phyloP scores from a whole-genome alignment of 2,113 vertebrate species.

The Fregata magnificens region DNA sequence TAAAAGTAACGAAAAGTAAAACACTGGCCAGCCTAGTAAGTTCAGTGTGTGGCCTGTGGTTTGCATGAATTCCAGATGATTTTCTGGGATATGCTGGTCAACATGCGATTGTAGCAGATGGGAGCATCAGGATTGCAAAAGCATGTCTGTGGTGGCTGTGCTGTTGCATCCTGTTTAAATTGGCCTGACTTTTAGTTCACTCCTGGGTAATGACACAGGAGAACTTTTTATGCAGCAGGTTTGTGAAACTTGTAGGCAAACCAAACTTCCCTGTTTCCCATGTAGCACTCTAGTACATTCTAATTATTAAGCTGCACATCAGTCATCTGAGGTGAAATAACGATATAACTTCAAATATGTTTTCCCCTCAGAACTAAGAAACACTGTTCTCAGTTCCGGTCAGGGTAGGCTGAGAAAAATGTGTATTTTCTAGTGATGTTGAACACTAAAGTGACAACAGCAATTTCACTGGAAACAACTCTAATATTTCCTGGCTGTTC shows the following conservation, averaged over 20 bases:
- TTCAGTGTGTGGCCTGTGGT: background rate
- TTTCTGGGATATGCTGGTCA: background rate
- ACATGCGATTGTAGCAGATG: background rate
- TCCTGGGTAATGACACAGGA: background rate
- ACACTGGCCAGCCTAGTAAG: background rate
- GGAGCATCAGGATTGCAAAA: background rate
- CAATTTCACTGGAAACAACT: background rate
- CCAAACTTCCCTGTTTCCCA: background rate
- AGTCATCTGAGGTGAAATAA: background rate
- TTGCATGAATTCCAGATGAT: background rate
- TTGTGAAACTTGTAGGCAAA: background rate
- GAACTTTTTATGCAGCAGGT: background rate
- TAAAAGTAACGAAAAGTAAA: background rate
- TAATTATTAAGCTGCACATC: background rate
- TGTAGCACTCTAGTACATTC: background rate
- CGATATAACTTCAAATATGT: background rate
- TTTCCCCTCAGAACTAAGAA: background rate
- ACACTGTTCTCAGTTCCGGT: background rate
- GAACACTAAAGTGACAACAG: background rate
- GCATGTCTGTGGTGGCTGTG: background rate
- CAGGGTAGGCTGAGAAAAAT: background rate
- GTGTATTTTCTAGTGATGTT: background rate
- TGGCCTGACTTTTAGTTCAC: background rate
- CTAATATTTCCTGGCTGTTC: background rate
- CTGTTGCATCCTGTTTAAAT: conserved; percentile 8